These are phyloP conservation scores for Caenorhabditis sulstoni DNA, from an alignment of 2,888 invertebrate species.

Conservation along the genomic window DNA sequence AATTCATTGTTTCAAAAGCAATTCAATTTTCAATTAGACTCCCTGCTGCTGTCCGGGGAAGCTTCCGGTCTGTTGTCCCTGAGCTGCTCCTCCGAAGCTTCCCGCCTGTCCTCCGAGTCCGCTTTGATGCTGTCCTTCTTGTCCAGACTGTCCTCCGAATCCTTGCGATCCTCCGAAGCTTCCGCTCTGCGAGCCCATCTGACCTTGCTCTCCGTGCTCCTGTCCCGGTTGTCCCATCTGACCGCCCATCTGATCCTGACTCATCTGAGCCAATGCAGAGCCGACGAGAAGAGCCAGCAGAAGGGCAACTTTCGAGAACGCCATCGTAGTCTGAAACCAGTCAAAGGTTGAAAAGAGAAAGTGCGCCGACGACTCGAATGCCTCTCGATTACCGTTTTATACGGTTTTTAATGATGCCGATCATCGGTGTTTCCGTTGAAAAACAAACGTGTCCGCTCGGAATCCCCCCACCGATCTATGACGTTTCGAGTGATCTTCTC, in stretches of 20 bases:
- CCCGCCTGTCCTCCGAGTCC: conserved; percentile 19
- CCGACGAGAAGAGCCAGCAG: conserved; percentile 6
- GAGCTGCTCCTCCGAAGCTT: conserved; percentile 1
- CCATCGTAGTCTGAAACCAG: conserved; percentile 9
- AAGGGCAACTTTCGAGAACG: conserved; percentile 1
- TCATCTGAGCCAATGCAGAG: conserved; percentile 1
- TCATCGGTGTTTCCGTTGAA: background rate
- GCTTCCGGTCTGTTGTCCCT: background rate
- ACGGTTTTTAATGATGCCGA: conserved; percentile 23
- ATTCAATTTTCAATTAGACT: too few relatives aligned
- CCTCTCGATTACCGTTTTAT: conserved; percentile 14
- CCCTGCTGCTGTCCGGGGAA: too few relatives aligned
- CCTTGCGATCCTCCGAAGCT: conserved; percentile 3
- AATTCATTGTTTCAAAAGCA: too few relatives aligned
- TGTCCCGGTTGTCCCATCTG: conserved; percentile 3
- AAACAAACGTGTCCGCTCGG: conserved; percentile 7
- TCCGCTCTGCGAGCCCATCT: background rate
- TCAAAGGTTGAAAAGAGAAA: background rate
- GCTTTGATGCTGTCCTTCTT: conserved; percentile 12
- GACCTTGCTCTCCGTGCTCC: conserved; percentile 2
- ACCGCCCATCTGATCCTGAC: conserved; percentile 2
- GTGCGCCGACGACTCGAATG: background rate
- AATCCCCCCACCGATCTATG: conserved; percentile 17
- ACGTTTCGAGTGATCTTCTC: conserved; percentile 30
- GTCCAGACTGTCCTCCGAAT: conserved; percentile 26